phyloP scores from a whole-genome alignment of 2,113 vertebrate species.

The Hippopotamus amphibius region DNA sequence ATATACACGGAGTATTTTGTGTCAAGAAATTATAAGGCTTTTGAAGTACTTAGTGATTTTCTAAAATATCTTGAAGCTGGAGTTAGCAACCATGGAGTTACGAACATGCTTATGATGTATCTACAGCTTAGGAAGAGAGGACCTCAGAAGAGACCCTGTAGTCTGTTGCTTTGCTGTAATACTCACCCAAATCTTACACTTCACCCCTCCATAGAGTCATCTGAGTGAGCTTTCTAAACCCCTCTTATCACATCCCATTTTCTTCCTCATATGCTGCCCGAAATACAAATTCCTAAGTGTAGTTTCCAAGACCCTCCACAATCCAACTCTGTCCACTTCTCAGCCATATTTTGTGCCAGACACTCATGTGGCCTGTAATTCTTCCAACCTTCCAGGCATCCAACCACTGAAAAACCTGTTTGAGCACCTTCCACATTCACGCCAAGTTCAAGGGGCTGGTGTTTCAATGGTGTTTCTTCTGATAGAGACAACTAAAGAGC shows the following conservation, averaged over 20 bases:
- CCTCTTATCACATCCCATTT: not conserved
- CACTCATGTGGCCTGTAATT: not conserved
- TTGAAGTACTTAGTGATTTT: not conserved
- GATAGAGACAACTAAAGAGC: not conserved
- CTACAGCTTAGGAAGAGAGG: not conserved
- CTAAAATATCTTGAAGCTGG: not conserved
- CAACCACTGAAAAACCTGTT: not conserved
- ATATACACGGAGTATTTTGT: not conserved
- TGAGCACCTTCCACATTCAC: not conserved
- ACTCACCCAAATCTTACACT: not conserved
- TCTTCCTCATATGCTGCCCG: rapidly evolving
- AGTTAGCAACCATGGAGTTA: not conserved
- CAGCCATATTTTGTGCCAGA: not conserved
- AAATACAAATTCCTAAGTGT: not conserved
- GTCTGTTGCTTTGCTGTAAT: not conserved
- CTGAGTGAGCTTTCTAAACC: not conserved
- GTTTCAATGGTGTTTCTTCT: not conserved
- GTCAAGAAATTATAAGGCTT: not conserved
- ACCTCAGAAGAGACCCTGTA: not conserved
- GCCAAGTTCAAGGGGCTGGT: not conserved
- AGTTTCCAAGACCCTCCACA: not conserved
- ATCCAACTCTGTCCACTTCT: not conserved
- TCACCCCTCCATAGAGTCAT: not conserved
- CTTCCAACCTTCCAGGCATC: not conserved
- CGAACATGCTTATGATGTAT: not conserved